Conservation (phyloP, 2,113 vertebrate genomes). For the Canis aureus region DNA sequence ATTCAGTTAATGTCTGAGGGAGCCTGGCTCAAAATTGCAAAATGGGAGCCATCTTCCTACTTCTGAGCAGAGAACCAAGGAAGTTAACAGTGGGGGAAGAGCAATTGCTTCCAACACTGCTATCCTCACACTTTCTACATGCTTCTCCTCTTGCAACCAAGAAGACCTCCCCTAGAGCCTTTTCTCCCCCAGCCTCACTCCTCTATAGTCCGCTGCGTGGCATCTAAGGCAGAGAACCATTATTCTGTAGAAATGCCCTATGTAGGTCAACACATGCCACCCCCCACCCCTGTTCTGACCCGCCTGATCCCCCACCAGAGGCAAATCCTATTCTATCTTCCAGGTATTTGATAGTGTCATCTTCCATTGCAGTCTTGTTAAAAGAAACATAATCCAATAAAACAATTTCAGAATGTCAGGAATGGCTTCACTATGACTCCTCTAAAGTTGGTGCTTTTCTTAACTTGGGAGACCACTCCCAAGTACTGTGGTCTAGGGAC, state of each 20-base stretch:
- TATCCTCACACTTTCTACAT: not conserved
- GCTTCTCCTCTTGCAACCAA: not conserved
- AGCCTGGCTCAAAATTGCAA: not conserved
- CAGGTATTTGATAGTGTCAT: not conserved
- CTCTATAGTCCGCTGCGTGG: too few species aligned
- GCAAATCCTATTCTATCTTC: not conserved
- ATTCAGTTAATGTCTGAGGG: not conserved
- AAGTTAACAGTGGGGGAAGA: not conserved
- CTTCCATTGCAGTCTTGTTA: not conserved
- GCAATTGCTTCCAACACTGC: not conserved
- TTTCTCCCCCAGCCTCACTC: not conserved
- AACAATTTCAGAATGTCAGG: not conserved
- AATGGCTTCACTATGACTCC: not conserved
- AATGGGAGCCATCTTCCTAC: not conserved
- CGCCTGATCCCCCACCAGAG: not conserved
- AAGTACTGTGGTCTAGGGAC: not conserved
- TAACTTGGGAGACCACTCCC: not conserved
- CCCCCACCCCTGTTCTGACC: not conserved
- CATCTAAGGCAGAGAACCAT: not conserved
- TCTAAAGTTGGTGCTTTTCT: not conserved
- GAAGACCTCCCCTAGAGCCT: not conserved
- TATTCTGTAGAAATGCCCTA: not conserved
- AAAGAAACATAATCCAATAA: not conserved
- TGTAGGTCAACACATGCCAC: not conserved
- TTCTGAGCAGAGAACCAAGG: not conserved